Evolutionary conservation across 2,113 vertebrate genomes (phyloP), one percentile per base, ranked within the genome.

Genomic region (Ahaetulla prasina): DNA sequence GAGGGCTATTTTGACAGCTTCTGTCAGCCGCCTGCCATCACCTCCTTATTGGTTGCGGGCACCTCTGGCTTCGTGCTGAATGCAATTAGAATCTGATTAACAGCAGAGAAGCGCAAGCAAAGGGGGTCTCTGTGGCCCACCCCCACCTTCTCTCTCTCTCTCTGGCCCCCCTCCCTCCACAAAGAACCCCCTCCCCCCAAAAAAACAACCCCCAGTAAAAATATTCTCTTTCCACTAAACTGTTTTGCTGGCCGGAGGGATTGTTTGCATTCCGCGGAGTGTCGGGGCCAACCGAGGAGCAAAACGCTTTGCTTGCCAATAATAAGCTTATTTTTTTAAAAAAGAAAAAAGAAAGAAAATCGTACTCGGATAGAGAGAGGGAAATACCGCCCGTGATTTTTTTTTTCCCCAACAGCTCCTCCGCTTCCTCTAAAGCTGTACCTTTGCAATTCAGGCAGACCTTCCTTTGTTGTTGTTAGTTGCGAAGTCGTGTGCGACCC

Each of bases 11-110:
- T 94, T 94, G 95, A 95, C 87, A 90, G 96, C 94, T 89, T 93
- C 96, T 97, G 95, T 96, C 95, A 94, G 89, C 95, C 4, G 1
- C 68, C 96, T 97, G 95, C 95, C 95, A 92, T 93, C 96, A 92
- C 96, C 94, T 95, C 90, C 68, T 88, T 52, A 94, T 94, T 54
- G 74, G 94, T 93, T 84, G 91, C 89, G 90, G 96, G 91, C 96
- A 91, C 95, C 94, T 63, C 63, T 92, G 91, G 94, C 11, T 20
- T 92, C 1, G 74, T 0, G 53, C 92, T 43, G 94, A 95, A 90
- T 85, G 39, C 47, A 87, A 8, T 74, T 80, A 87, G 25, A 89
- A 88, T 88, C 55, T 92, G 91, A 63, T 43, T 43, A n/a, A 35
- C 47, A 30, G 30, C 2, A 18, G 16, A 49, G 52, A 52, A 27